phyloP scores from a whole-genome alignment of 1,140 invertebrate genomes.

The Dinoponera quadriceps region DNA sequence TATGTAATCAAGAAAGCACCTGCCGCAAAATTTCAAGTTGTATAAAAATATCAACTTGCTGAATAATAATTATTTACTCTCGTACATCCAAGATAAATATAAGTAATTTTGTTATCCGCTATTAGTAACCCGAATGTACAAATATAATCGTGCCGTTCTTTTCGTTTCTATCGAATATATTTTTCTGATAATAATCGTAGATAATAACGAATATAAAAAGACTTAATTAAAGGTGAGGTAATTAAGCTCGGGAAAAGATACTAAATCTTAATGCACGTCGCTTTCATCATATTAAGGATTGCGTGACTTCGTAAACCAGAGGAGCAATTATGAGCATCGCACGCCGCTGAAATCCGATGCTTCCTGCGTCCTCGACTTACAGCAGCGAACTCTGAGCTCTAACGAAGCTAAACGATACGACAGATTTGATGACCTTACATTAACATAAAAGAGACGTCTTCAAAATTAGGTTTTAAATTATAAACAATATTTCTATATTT shows the following conservation, averaged over 20 bases:
- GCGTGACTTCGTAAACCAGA: constrained; percentile 2
- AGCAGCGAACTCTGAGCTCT: not conserved
- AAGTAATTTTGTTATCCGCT: not conserved
- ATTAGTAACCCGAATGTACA: not conserved
- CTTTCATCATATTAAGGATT: constrained; percentile 17
- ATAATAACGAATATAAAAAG: not conserved
- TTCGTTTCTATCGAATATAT: not conserved
- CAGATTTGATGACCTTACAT: not conserved
- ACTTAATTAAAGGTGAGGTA: not conserved
- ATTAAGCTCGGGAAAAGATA: not conserved
- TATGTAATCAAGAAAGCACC: constrained; percentile 90
- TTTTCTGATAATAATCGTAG: too few species aligned
- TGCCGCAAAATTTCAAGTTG: constrained; percentile 74
- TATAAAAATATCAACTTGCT: not conserved
- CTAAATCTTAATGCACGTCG: not conserved
- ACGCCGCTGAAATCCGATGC: constrained; percentile 10
- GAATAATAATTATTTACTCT: constrained; percentile 25
- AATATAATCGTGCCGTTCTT: not conserved
- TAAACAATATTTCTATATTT: not conserved
- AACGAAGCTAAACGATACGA: not conserved
- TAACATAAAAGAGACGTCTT: not conserved
- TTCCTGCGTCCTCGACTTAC: constrained; percentile 1
- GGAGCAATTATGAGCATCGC: constrained; percentile 7
- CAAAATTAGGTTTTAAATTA: not conserved
- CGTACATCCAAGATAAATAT: not conserved